phyloP scores from a whole-genome alignment of 2,113 vertebrate species.

The Bufo gargarizans region DNA sequence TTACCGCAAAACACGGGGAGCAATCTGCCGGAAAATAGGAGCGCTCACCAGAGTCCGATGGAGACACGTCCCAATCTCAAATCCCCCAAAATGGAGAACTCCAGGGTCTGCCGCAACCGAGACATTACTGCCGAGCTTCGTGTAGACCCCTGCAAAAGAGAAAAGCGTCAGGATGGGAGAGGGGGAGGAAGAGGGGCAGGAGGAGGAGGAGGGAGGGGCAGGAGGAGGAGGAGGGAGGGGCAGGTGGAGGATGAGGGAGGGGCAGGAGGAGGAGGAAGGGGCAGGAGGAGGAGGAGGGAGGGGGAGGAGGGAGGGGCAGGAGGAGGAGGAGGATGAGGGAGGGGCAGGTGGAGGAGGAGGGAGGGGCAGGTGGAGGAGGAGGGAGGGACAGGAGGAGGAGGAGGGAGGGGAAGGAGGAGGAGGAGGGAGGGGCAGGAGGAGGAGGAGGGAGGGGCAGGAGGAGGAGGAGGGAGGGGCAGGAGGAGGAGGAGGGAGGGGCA shows the following conservation, averaged over 20 bases:
- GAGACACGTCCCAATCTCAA: conserved; percentile 79
- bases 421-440: too few relatives aligned
- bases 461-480: neutral
- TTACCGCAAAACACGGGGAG: too few relatives aligned
- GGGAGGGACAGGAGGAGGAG: too few relatives aligned
- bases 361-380: too few relatives aligned
- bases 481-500: neutral
- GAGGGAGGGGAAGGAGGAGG: too few relatives aligned
- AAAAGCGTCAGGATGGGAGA: neutral
- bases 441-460: too few relatives aligned
- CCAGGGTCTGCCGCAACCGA: conserved; percentile 81
- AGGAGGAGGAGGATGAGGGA: too few relatives aligned
- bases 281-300: too few relatives aligned
- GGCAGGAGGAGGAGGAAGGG: too few relatives aligned
- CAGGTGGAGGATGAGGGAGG: neutral
- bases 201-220: neutral
- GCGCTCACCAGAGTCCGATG: conserved; percentile 79
- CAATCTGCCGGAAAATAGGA: too few relatives aligned
- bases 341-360: too few relatives aligned
- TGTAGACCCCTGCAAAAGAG: conserved; percentile 76
- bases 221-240: neutral
- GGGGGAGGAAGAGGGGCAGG: neutral
- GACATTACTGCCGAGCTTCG: conserved; percentile 75
- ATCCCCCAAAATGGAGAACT: conserved; percentile 89
- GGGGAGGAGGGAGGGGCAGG: too few relatives aligned